Evolutionary conservation across 2,113 vertebrate species (phyloP).

Genomic region (Thinocorus orbignyianus): DNA sequence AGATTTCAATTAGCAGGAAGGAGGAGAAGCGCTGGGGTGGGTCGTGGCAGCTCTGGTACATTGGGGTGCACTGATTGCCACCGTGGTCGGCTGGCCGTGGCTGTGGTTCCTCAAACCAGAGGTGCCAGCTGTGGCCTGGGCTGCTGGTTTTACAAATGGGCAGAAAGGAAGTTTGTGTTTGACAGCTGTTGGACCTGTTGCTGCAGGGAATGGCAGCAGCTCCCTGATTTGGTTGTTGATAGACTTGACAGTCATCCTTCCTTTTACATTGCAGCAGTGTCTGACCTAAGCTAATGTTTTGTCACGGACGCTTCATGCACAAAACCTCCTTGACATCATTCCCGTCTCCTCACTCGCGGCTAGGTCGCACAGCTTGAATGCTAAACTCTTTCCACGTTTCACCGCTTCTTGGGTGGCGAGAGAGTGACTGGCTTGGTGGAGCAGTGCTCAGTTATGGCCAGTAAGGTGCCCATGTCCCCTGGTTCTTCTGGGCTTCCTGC

Average conservation of each 20-base stretch:
- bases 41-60: fast-evolving
- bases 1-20: neutral
- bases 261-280: neutral
- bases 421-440: neutral
- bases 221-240: neutral
- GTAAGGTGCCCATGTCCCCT: fast-evolving
- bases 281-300: slow-evolving; percentile 12
- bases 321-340: slow-evolving; percentile 6
- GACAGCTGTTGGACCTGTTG: neutral
- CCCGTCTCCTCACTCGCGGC: neutral
- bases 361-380: neutral
- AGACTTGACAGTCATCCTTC: neutral
- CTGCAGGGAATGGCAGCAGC: neutral
- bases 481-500: neutral
- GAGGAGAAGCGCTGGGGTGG: neutral
- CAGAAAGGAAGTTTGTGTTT: neutral
- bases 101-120: fast-evolving
- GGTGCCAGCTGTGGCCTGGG: fast-evolving
- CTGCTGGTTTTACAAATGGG: neutral
- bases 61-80: fast-evolving
- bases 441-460: fast-evolving
- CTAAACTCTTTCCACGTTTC: neutral
- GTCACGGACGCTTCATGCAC: neutral
- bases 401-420: fast-evolving
- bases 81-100: fast-evolving